Conservation (phyloP, 2,113 vertebrate species). For the Eurystomus gularis region DNA sequence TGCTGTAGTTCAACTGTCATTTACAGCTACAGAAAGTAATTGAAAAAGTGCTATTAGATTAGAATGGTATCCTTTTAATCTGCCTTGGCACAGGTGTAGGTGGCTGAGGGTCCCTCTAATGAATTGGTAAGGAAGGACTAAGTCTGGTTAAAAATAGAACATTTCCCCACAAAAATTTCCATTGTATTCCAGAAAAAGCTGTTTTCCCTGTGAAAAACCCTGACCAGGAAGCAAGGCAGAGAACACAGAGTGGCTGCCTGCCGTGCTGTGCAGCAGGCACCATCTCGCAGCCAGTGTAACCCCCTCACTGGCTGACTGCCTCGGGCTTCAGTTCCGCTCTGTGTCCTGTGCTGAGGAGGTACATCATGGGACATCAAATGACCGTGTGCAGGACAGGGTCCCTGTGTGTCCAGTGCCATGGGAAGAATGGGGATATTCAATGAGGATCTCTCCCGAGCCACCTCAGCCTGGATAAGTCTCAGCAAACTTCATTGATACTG, state of each 20-base stretch:
- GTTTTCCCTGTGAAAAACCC: not conserved
- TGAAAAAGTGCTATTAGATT: conserved; percentile 39
- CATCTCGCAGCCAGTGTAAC: accelerated
- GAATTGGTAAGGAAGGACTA: not conserved
- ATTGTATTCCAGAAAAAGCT: not conserved
- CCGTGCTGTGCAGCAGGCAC: not conserved
- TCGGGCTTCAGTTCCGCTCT: accelerated
- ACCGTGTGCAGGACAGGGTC: accelerated
- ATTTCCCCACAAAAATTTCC: not conserved
- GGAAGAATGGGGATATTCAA: not conserved
- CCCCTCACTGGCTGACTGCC: accelerated
- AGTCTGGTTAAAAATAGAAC: not conserved
- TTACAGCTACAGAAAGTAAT: conserved; percentile 40
- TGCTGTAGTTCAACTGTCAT: conserved; percentile 12
- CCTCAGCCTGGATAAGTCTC: not conserved
- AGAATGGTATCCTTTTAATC: not conserved
- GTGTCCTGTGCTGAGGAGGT: not conserved
- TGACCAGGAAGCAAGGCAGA: not conserved
- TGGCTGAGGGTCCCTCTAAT: not conserved
- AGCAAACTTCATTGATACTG: not conserved
- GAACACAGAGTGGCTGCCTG: accelerated
- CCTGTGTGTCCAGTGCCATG: accelerated
- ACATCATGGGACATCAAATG: not conserved
- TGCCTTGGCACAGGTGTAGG: not conserved
- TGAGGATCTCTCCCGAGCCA: not conserved